Conservation (phyloP, 1,140 invertebrate species). For the Temnothorax longispinosus region DNA sequence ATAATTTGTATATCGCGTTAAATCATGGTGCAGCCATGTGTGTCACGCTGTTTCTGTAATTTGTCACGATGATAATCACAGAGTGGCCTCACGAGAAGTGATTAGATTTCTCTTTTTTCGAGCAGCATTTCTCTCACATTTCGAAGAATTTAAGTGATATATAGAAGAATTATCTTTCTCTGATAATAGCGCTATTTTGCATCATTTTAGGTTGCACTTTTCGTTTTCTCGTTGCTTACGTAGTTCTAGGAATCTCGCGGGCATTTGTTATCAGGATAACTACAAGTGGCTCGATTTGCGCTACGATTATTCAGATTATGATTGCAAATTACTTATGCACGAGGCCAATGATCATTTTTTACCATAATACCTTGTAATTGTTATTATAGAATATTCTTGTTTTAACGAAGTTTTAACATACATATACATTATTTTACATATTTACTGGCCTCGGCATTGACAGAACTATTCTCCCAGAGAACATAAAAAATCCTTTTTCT, state of each 20-base stretch:
- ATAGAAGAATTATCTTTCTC: constrained; percentile 18
- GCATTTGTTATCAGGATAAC: constrained; percentile 12
- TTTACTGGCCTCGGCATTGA: not conserved
- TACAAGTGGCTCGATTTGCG: not conserved
- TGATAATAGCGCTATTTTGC: not conserved
- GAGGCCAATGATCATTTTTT: constrained; percentile 11
- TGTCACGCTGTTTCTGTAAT: constrained; percentile 51
- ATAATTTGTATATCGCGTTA: constrained; percentile 51
- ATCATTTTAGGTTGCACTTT: constrained; percentile 15
- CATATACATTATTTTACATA: not conserved
- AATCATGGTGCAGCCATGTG: constrained; percentile 12
- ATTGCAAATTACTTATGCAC: constrained; percentile 25
- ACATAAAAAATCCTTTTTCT: not conserved
- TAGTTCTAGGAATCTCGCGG: not conserved
- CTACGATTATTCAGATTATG: constrained; percentile 14
- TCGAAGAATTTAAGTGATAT: constrained; percentile 23
- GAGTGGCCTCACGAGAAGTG: constrained; percentile 21
- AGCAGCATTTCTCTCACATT: not conserved
- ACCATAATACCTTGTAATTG: not conserved
- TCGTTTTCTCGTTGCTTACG: not conserved
- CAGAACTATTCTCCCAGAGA: not conserved
- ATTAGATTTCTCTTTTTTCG: constrained; percentile 13
- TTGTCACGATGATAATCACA: constrained; percentile 52
- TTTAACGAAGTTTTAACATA: not conserved
- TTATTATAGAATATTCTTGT: not conserved